These are phyloP conservation scores for Carcina quercana DNA, from an alignment of 2,888 invertebrate genomes.

Conservation along the genomic window DNA sequence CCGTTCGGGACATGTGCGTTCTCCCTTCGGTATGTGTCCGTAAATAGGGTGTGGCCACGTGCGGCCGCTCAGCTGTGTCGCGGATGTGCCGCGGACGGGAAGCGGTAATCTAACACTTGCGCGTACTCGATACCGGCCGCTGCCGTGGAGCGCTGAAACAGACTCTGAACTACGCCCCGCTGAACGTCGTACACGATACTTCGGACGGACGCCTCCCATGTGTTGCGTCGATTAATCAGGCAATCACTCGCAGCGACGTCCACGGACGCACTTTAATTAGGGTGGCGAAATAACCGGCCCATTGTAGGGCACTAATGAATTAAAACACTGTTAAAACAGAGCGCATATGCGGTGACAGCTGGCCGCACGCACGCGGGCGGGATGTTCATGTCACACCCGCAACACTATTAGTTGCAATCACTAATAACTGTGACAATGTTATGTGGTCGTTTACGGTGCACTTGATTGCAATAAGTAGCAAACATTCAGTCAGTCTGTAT, in stretches of 20 bases:
- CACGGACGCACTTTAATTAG: slow-evolving; percentile 27
- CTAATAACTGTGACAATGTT: slow-evolving; percentile 37
- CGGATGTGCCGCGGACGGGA: slow-evolving; percentile 70
- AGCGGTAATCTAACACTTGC: slow-evolving; percentile 67
- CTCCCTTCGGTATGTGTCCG: slow-evolving; percentile 69
- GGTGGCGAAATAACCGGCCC: slow-evolving; percentile 41
- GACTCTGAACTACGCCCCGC: slow-evolving; percentile 23
- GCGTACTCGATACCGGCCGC: slow-evolving; percentile 50
- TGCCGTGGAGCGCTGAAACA: slow-evolving; percentile 38
- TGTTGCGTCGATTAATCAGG: slow-evolving; percentile 13
- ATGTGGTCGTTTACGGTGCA: no score
- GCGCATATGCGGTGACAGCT: slow-evolving; percentile 70
- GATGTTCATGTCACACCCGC: slow-evolving; percentile 56
- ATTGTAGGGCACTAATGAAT: slow-evolving; percentile 63
- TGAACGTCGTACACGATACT: slow-evolving; percentile 4
- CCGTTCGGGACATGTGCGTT: slow-evolving; percentile 71
- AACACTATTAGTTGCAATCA: slow-evolving; percentile 57
- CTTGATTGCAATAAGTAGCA: slow-evolving; percentile 11
- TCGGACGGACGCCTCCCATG: slow-evolving; percentile 8
- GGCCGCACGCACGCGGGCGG: slow-evolving; percentile 59
- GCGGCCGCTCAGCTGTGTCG: slow-evolving; percentile 70
- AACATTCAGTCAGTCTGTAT: slow-evolving; percentile 11
- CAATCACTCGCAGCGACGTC: slow-evolving; percentile 17
- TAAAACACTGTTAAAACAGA: slow-evolving; percentile 61
- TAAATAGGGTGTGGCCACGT: slow-evolving; percentile 74